Base-by-base conservation (phyloP, 37 sponge, comb jelly and placozoan genomes). In the Spongia lamella region DNA sequence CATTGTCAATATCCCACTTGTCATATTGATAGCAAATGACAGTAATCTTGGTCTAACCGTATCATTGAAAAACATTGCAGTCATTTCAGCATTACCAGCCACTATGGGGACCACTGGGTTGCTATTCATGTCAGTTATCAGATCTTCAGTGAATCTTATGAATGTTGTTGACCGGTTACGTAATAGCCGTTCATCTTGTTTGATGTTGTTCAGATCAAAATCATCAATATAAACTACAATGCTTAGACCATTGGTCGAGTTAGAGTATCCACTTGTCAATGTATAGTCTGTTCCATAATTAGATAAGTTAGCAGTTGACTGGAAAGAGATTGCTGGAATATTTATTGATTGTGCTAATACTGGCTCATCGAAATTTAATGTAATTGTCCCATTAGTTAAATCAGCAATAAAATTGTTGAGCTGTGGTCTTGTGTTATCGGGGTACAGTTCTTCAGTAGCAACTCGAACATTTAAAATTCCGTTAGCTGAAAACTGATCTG, bases 351-450 rank as follows among this genome's bases (percentile, higher is more conserved):
- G 53, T 7, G 67, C 58, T 17, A 66, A 56, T 2, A 95, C 92
- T 13, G 96, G 96, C 53, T 95, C 92, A 80, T 85, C 55, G 59
- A 95, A 95, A 2, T 66, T 63, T 16, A 88, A 69, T 15, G 68
- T 81, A 13, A 88, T 69, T 0, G 75, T 64, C 0, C 76, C 88
- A 55, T 73, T 56, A 16, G 80, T 84, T 31, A 93, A 38, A 61
- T 93, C 93, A 0, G 84, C 74, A 0, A 47, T 3, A 50, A 88
- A 87, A 25, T 49, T 79, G 7, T 16, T 40, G 7, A 93, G 50
- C 0, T n/a, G 24, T 15, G 93, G 93, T 55, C 76, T 38, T 21
- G 53, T 62, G 31, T 61, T 31, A 51, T 93, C 93, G 16, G 38
- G 20, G 24, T 54, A 70, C 2, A 77, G 49, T 25, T 38, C 60